A percentile compares a stretch with the other conserved stretches of the same genome.
phyloP scores from a whole-genome alignment of 2,888 invertebrate species.

The Tuta absoluta region DNA sequence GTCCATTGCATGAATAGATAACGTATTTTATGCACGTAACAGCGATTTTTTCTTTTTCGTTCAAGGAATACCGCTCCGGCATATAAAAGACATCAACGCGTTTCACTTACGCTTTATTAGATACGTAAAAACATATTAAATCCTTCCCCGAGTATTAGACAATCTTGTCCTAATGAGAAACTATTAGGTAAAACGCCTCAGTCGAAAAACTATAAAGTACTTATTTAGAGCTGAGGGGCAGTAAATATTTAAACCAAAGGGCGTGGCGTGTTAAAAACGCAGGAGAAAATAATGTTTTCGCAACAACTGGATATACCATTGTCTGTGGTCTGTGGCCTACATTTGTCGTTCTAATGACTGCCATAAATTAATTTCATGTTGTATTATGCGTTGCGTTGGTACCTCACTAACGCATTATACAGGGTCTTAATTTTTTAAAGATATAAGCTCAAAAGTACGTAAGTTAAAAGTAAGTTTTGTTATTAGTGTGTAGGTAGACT shows the following conservation, averaged over 20 bases:
- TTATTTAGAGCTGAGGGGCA: too few species aligned
- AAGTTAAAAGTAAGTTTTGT: too few species aligned
- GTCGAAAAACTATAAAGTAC: too few species aligned
- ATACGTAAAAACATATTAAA: too few species aligned
- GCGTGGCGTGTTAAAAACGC: neutral
- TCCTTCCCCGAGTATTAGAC: too few species aligned
- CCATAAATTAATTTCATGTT: conserved; percentile 38
- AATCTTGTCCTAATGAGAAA: too few species aligned
- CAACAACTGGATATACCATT: conserved; percentile 17
- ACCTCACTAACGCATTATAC: conserved; percentile 8
- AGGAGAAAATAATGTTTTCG: neutral
- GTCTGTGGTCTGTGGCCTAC: conserved; percentile 34
- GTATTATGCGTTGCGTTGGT: too few species aligned
- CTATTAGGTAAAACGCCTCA: too few species aligned
- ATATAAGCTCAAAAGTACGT: too few species aligned
- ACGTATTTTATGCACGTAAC: neutral
- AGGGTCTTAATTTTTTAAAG: conserved; percentile 9
- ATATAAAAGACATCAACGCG: conserved; percentile 18
- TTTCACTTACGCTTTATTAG: neutral
- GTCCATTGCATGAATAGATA: neutral
- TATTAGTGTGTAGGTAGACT: too few species aligned
- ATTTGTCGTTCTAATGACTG: conserved; percentile 44
- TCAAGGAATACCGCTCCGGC: neutral
- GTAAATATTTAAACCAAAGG: too few species aligned
- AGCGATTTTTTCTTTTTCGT: neutral